These are phyloP conservation scores for Mesoligia furuncula DNA, from an alignment of 2,888 invertebrate species.

Conservation along the genomic window DNA sequence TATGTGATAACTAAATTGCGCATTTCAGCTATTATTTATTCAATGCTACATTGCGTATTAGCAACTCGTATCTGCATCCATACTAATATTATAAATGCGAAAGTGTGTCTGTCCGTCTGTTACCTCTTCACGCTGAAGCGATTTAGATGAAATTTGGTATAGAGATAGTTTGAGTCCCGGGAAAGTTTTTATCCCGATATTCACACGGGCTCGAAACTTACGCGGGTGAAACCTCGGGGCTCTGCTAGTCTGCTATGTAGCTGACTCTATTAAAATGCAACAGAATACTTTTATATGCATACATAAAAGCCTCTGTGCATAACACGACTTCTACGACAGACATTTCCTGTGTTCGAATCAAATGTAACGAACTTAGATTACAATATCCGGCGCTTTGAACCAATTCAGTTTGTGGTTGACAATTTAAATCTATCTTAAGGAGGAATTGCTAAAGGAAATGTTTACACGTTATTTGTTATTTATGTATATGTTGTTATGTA, in stretches of 20 bases:
- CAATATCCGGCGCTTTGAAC: slow-evolving; percentile 33
- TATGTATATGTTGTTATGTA: background rate
- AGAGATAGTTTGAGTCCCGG: no score
- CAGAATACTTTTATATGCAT: background rate
- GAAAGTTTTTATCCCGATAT: no score
- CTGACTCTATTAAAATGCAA: background rate
- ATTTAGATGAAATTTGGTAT: no score
- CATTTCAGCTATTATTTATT: background rate
- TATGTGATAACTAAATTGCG: background rate
- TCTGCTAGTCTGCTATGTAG: background rate
- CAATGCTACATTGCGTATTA: background rate
- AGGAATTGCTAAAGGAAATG: slow-evolving; percentile 4
- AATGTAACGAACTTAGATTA: slow-evolving; percentile 38
- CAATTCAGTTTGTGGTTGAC: slow-evolving; percentile 13
- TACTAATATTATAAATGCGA: no score
- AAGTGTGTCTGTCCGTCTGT: no score
- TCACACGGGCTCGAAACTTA: no score
- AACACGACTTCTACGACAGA: background rate
- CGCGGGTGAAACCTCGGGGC: no score
- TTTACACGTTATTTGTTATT: background rate
- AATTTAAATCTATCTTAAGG: slow-evolving; percentile 7
- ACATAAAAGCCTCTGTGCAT: background rate
- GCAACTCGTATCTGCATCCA: background rate
- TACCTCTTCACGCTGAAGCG: no score
- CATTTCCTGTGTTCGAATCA: slow-evolving; percentile 4